These are phyloP conservation scores for Philopotamus ludificatus DNA, from an alignment of 1,140 invertebrate genomes.

Conservation along the genomic window DNA sequence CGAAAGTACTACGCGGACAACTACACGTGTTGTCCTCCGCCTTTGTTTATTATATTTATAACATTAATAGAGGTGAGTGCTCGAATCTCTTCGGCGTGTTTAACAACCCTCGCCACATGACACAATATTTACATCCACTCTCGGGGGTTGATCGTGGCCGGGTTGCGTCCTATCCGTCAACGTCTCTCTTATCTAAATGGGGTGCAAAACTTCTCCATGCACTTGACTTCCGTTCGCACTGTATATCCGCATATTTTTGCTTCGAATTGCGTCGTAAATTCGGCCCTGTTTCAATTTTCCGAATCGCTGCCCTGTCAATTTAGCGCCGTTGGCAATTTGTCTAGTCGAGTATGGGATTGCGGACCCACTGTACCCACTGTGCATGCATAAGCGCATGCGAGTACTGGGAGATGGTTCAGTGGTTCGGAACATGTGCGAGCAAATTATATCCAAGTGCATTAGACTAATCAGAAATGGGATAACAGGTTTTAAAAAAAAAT, in stretches of 20 bases:
- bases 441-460: too few species aligned
- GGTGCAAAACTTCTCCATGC: conserved; percentile 10
- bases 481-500: too few species aligned
- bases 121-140: neutral
- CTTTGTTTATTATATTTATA: conserved; percentile 91
- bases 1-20: conserved; percentile 95
- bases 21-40: conserved; percentile 94
- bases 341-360: too few species aligned
- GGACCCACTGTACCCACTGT: too few species aligned
- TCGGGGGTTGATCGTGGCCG: neutral
- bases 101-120: neutral
- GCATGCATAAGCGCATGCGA: too few species aligned
- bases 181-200: conserved; percentile 10
- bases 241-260: neutral
- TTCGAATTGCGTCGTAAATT: conserved; percentile 6
- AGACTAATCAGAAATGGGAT: too few species aligned
- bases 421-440: too few species aligned
- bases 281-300: conserved; percentile 15
- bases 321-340: neutral
- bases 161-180: conserved; percentile 8
- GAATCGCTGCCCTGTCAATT: conserved; percentile 3
- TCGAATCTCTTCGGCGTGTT: neutral
- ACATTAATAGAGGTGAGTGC: conserved; percentile 86
- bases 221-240: conserved; percentile 7
- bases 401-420: too few species aligned